Base-by-base conservation (phyloP, 2,888 invertebrate genomes). In the Philhelius pedissequus region DNA sequence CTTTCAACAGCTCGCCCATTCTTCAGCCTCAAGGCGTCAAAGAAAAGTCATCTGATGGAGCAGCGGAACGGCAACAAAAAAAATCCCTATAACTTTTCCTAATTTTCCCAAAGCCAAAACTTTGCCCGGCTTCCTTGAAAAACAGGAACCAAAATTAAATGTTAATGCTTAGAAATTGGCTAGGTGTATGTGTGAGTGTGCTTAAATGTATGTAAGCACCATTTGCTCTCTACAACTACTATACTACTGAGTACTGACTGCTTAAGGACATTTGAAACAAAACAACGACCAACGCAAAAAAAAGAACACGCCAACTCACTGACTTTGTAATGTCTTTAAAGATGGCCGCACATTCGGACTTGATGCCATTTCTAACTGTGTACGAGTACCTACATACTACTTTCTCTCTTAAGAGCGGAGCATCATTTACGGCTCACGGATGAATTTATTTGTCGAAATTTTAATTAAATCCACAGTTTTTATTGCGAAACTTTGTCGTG, bases 391-490 rank as follows among this genome's bases (percentile, higher is more conserved):
- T n/a, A n/a, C n/a, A n/a, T 2, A 2, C 13, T 35, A 20, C 20
- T 35, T 8, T 38, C 54, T 30, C 18, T 13, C 20, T 35, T 18
- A 60, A 48, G 79, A 84, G 83, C 66, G 45, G 79, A 84, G 83
- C 83, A 79, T 84, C 83, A 79, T 79, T 84, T 84, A 84, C 79
- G 83, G 70, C 83, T 79, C 83, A 84, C 79, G 75, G 83, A 79
- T 84, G 83, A 84, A 84, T 84, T 84, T 84, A 84, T 84, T 79
- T 84, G 83, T 84, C 79, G 79, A 84, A 84, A 84, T 84, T 84
- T 84, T 84, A 84, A 84, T 84, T 84, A 84, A 84, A 84, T 84
- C 75, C 83, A 84, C 83, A 75, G 83, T 84, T 84, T 84, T 84
- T 84, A 84, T 84, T 84, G 83, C 83, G 75, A 84, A 84, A 84